Conservation (phyloP, 1,140 invertebrate species). For the Protaetia brevitarsis region DNA sequence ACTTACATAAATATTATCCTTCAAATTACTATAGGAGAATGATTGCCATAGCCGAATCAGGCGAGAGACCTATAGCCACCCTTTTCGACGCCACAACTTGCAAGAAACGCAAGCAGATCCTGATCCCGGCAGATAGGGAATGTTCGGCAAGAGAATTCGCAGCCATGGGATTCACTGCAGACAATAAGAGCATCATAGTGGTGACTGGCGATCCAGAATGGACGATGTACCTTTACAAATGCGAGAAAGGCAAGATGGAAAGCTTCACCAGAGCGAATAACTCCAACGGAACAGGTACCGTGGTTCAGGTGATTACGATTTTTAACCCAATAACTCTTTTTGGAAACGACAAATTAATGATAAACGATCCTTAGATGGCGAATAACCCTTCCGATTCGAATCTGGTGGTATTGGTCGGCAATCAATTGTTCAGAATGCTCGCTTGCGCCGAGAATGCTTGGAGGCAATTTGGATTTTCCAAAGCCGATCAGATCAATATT, state of each 20-base stretch:
- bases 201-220: slow-evolving; percentile 78
- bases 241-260: slow-evolving; percentile 80
- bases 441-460: slow-evolving; percentile 76
- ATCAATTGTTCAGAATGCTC: slow-evolving; percentile 70
- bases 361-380: slow-evolving; percentile 52
- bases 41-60: slow-evolving; percentile 54
- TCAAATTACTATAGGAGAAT: slow-evolving; percentile 53
- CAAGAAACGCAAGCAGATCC: slow-evolving; percentile 60
- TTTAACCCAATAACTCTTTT: no score
- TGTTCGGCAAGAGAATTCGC: slow-evolving; percentile 57
- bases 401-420: slow-evolving; percentile 70
- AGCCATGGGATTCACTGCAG: slow-evolving; percentile 72
- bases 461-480: slow-evolving; percentile 78
- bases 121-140: slow-evolving; percentile 52
- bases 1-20: no score
- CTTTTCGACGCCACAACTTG: slow-evolving; percentile 63
- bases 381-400: slow-evolving; percentile 76
- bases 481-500: slow-evolving; percentile 72
- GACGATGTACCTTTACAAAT: slow-evolving; percentile 76
- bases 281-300: slow-evolving; percentile 55
- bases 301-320: slow-evolving; percentile 44
- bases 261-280: slow-evolving; percentile 68
- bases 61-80: slow-evolving; percentile 58
- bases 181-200: slow-evolving; percentile 73
- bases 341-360: not conserved